Evolutionary conservation across 2,888 invertebrate genomes (phyloP), one percentile per base, ranked within the genome.

Genomic region (Cheilosia vernalis): DNA sequence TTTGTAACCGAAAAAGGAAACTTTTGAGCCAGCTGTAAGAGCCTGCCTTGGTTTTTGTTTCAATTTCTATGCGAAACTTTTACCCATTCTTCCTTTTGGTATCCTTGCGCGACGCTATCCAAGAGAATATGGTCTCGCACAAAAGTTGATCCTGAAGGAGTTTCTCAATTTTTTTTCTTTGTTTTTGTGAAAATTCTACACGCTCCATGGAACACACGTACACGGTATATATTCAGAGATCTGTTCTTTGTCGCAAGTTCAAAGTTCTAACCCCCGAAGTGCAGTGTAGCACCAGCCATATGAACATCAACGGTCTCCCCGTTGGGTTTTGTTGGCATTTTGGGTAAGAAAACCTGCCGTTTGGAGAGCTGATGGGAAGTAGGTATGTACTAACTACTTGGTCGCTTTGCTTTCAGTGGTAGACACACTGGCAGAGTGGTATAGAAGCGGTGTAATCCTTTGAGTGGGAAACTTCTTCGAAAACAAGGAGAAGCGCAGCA

Each of bases 241-340:
- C 37, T 30, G 30, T 73, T 66, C 80, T 70, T 70, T 37, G 70
- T 80, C 17, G 60, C 85, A 80, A 85, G 85, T 85, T 85, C 80
- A 85, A 85, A 85, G 76, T 85, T 85, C 76, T 80, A 81, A 72
- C 80, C 80, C 76, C 84, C 69, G 60, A 80, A 85, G 84, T 80
- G 74, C 76, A 84, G 80, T 70, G 53, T 60, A 72, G 53, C 61
- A 80, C 66, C 76, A 72, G 4, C 24, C 60, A 72, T 66, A 37
- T 66, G 61, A 74, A 51, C 69, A 69, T 69, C 53, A 40, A 7
- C 30, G 30, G n/a, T n/a, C n/a, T n/a, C n/a, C n/a, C n/a, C 24
- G 40, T 69, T 61, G 49, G 2, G 37, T 37, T 37, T 37, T 37
- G 77, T 69, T 67, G 55, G 55, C 44, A 61, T 58, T 63, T 67